Base-by-base conservation (phyloP, 2,113 vertebrate species). In the Varanus salvator region DNA sequence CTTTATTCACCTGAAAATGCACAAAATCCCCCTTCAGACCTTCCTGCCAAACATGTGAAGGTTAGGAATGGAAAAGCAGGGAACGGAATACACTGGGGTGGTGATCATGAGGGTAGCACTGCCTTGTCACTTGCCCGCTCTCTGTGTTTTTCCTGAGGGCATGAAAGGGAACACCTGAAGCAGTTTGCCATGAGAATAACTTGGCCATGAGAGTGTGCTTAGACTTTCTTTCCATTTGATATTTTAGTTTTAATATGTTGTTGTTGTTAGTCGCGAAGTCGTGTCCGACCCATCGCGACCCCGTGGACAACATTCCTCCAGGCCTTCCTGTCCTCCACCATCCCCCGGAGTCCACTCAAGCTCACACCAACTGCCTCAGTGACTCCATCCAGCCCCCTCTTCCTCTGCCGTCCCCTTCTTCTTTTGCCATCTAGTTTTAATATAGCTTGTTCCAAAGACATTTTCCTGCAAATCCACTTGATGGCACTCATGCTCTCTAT, bases 401-500 rank as follows among this genome's bases (percentile, higher is more conserved):
- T n/a, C n/a, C n/a, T n/a, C n/a, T n/a, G n/a, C n/a, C n/a, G n/a
- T n/a, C n/a, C n/a, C n/a, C n/a, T n/a, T n/a, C n/a, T n/a, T n/a
- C n/a, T n/a, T n/a, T n/a, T n/a, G n/a, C n/a, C n/a, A n/a, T n/a
- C n/a, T n/a, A n/a, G n/a, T n/a, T n/a, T n/a, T n/a, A 15, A 38
- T n/a, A 27, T 3, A 6, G 76, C 72, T 84, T 48, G 38, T 71
- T 71, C 27, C 14, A 29, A 44, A 29, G 9, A 27, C 50, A 29
- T 34, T 87, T 78, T 84, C 34, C 50, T 50, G 29, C 14, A 34
- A 80, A 68, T 34, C 50, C 90, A 88, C 64, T 84, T 44, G 90
- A 54, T 91, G 90, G 86, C 75, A 80, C 66, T 64, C 66, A 50
- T 85, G 75, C 52, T 64, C 82, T 91, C 90, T 69, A 78, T 66